Conservation (phyloP, 1,140 invertebrate species). For the Rhagoletis zephyria region DNA sequence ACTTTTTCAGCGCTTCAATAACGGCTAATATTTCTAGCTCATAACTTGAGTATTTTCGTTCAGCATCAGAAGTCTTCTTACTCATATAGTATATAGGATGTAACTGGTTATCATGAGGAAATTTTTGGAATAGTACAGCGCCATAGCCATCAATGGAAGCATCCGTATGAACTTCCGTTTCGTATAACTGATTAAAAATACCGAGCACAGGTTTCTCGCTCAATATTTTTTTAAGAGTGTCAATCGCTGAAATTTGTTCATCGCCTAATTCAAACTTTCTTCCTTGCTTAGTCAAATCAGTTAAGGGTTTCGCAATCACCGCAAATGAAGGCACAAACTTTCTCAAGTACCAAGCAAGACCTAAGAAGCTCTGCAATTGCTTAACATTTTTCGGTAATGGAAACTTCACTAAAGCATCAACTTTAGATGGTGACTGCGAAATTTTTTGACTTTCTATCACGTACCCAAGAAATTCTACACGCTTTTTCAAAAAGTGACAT, state of each 20-base stretch:
- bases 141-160: neutral
- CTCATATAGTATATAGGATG: slow-evolving; percentile 23
- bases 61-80: slow-evolving; percentile 52
- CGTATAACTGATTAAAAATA: slow-evolving; percentile 62
- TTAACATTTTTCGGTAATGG: slow-evolving; percentile 55
- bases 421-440: slow-evolving; percentile 62
- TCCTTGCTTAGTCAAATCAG: no score
- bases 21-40: neutral
- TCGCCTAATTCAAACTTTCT: slow-evolving; percentile 13
- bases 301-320: no score
- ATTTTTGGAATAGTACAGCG: neutral
- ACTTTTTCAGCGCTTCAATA: slow-evolving; percentile 67
- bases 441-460: slow-evolving; percentile 63
- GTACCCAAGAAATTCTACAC: slow-evolving; percentile 69
- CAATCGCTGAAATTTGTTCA: neutral
- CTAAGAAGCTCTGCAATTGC: slow-evolving; percentile 68
- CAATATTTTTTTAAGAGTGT: slow-evolving; percentile 53
- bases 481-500: slow-evolving; percentile 62
- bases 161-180: slow-evolving; percentile 22
- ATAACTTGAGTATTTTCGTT: slow-evolving; percentile 67
- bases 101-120: neutral
- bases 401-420: slow-evolving; percentile 64
- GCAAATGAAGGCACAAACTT: neutral
- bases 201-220: slow-evolving; percentile 65
- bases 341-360: slow-evolving; percentile 70